Percentiles rank a stretch among this genome's conserved stretches.
Evolutionary conservation across 2,113 vertebrate species (phyloP).

Genomic region (Macaca nemestrina): DNA sequence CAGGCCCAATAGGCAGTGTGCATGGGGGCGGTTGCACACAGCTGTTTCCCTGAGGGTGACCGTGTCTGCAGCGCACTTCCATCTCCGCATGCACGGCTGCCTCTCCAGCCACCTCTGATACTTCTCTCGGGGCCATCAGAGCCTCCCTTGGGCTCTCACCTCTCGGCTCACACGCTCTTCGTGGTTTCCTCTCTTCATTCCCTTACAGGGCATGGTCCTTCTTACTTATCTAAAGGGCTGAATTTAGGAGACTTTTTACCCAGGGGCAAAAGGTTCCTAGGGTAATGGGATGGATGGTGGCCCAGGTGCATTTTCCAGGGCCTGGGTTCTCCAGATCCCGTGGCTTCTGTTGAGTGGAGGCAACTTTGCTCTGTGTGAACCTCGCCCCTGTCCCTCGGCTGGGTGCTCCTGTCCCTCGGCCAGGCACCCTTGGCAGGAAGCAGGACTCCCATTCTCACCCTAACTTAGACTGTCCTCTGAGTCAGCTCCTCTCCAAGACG

Average conservation of each 20-base stretch:
- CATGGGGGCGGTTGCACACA: accelerated
- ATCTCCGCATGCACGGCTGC: neutral
- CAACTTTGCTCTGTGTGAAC: neutral
- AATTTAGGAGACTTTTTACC: constrained; percentile 23
- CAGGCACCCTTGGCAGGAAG: constrained; percentile 32
- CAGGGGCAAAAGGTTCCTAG: neutral
- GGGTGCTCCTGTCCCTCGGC: constrained; percentile 15
- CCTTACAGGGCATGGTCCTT: constrained; percentile 22
- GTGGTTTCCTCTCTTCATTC: neutral
- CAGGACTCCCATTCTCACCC: neutral
- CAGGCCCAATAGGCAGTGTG: neutral
- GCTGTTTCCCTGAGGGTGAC: neutral
- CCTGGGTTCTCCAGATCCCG: neutral
- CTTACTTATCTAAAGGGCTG: constrained; percentile 66
- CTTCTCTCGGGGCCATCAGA: neutral
- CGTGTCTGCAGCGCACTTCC: accelerated
- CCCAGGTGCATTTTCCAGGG: neutral
- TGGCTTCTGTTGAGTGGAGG: constrained; percentile 19
- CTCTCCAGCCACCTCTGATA: neutral
- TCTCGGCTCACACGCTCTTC: neutral
- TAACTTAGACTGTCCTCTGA: neutral
- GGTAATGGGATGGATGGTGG: neutral
- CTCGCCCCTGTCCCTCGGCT: constrained; percentile 29
- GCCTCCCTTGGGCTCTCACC: neutral
- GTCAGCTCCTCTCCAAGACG: neutral